Base-by-base conservation (phyloP, 2,113 vertebrate genomes). In the Poicephalus gulielmi region DNA sequence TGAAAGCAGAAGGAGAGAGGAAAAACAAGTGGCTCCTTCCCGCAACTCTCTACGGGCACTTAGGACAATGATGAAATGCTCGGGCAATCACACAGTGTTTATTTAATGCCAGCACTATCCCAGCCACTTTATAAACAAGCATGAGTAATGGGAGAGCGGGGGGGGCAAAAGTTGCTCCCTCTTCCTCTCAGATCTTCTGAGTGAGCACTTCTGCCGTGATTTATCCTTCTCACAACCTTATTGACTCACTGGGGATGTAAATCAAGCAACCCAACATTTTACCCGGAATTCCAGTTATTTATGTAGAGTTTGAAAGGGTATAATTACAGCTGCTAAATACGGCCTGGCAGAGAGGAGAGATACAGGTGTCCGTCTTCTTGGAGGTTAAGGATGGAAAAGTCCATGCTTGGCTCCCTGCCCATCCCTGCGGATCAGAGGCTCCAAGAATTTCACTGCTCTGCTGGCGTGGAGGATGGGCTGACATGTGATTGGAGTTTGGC, bases 281-380 rank as follows among this genome's bases (percentile, higher is more conserved):
- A 68, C 94, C 94, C 95, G 86, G 94, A 95, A 95, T 95, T 69
- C 96, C 96, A 94, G 87, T 89, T 96, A 91, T 95, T 95, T 97
- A 87, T 92, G 69, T 84, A n/a, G 20, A 73, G 89, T 82, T 82
- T 82, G 92, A 74, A 77, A 93, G 96, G 92, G 39, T 93, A 0
- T 90, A 86, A 97, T 94, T 95, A 86, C 4, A 4, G 88, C 91
- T 94, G 95, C 95, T 95, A 95, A 94, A 94, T 77, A 7, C 1
- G 2, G 86, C 86, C 85, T 35, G 4, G 92, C 53, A 53, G 62
- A 85, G 92, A 70, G 84, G 68, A 88, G 76, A 78, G 92, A 59
- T 92, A 86, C 94, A 94, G 95, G 95, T 95, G 96, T 78, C 88
- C 1, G 0, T 81, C 86, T 57, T 33, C 64, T 30, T 15, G 3